Evolutionary conservation across 2,797 vertebrate species (phyloP).

Genomic region (Carapus acus): DNA sequence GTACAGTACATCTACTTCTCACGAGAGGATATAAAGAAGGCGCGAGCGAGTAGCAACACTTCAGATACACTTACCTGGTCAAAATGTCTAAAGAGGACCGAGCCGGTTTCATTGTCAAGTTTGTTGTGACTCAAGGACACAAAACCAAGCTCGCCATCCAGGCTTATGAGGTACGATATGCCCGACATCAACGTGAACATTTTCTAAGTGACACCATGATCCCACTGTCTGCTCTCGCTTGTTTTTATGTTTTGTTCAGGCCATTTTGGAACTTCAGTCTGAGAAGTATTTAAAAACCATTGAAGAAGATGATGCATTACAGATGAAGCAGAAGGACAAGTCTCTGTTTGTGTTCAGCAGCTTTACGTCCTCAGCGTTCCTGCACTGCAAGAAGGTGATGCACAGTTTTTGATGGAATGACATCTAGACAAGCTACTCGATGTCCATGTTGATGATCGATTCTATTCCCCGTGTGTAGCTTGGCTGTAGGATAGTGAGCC

Average conservation of each 20-base stretch:
- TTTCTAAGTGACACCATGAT: too few species aligned
- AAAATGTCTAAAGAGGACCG: constrained; percentile 77
- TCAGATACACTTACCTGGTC: too few species aligned
- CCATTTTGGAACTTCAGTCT: constrained; percentile 89
- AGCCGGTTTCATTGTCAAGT: constrained; percentile 86
- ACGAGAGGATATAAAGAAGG: too few species aligned
- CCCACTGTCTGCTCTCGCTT: neutral
- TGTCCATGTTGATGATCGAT: too few species aligned
- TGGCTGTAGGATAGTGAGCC: constrained; percentile 90
- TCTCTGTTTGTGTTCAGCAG: constrained; percentile 90
- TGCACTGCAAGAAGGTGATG: constrained; percentile 86
- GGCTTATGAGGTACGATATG: constrained; percentile 82
- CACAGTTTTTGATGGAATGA: too few species aligned
- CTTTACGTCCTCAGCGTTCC: constrained; percentile 80
- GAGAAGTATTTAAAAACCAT: constrained; percentile 84
- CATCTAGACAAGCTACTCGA: too few species aligned
- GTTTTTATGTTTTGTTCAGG: constrained; percentile 59
- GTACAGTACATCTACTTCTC: too few species aligned
- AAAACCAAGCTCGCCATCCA: constrained; percentile 77
- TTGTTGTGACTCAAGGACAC: constrained; percentile 74
- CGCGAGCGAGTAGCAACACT: too few species aligned
- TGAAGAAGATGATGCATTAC: constrained; percentile 75
- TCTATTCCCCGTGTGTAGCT: constrained; percentile 66
- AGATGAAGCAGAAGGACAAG: constrained; percentile 82
- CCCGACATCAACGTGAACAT: too few species aligned